Evolutionary conservation across 2,113 vertebrate genomes (phyloP).

Genomic region (Phyllostomus hastatus): DNA sequence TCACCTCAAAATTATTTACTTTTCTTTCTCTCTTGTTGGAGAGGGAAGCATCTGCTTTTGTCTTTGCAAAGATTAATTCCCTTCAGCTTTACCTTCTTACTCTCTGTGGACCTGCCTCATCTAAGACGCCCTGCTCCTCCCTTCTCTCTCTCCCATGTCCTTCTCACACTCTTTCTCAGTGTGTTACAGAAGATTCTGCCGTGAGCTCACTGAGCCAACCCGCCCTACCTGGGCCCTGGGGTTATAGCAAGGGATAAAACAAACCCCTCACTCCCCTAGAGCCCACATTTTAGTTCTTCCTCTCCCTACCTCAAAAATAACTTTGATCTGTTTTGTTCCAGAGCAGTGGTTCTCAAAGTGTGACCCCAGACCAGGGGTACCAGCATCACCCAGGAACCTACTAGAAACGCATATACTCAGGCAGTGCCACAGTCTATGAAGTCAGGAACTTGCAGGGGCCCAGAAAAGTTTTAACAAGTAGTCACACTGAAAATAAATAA

Average conservation of each 20-base stretch:
- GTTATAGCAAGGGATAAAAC: background rate
- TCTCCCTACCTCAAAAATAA: background rate
- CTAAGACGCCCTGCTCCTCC: background rate
- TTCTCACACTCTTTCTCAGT: background rate
- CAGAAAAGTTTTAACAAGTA: background rate
- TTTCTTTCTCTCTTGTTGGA: background rate
- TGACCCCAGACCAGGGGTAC: background rate
- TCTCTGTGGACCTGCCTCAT: background rate
- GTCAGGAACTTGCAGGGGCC: background rate
- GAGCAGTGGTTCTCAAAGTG: background rate
- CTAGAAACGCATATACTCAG: background rate
- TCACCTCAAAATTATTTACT: background rate
- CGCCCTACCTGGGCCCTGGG: background rate
- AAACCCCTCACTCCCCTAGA: background rate
- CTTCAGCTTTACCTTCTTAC: background rate
- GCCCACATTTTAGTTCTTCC: background rate
- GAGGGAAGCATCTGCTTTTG: background rate
- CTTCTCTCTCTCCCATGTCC: background rate
- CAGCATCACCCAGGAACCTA: background rate
- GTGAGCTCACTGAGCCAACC: background rate
- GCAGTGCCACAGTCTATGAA: background rate
- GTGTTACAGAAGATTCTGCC: background rate
- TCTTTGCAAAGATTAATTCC: background rate
- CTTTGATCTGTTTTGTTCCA: background rate
- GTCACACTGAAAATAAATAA: background rate